Conservation (phyloP, 2,888 invertebrate genomes). For the Ypsolopha sequella region DNA sequence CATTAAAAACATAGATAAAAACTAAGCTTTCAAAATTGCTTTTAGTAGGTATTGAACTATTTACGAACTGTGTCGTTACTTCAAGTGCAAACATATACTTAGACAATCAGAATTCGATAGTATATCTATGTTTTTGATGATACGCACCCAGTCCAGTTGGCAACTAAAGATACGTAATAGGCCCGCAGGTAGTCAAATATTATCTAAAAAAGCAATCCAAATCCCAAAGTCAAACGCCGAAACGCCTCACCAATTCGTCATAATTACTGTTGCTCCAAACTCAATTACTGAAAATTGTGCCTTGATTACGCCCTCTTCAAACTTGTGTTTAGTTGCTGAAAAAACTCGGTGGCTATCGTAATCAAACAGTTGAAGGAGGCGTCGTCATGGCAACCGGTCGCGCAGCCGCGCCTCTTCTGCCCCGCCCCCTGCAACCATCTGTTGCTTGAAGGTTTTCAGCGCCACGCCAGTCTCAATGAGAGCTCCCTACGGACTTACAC, state of each 20-base stretch:
- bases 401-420: constrained; percentile 45
- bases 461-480: constrained; percentile 43
- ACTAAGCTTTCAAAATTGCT: no score
- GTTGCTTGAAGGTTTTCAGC: constrained; percentile 36
- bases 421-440: constrained; percentile 59
- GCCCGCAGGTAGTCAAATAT: background rate
- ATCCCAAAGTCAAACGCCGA: constrained; percentile 17
- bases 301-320: constrained; percentile 30
- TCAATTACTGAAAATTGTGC: constrained; percentile 35
- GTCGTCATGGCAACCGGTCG: constrained; percentile 58
- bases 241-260: constrained; percentile 1
- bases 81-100: no score
- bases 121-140: no score
- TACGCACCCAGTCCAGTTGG: no score
- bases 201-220: background rate
- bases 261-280: constrained; percentile 11
- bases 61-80: no score
- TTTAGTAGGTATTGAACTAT: no score
- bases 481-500: constrained; percentile 31
- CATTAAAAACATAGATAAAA: no score
- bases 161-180: no score
- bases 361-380: constrained; percentile 59
- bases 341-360: constrained; percentile 23
- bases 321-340: constrained; percentile 8
- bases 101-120: no score